Evolutionary conservation across 2,113 vertebrate genomes (phyloP).

Genomic region (Microtus montanus): DNA sequence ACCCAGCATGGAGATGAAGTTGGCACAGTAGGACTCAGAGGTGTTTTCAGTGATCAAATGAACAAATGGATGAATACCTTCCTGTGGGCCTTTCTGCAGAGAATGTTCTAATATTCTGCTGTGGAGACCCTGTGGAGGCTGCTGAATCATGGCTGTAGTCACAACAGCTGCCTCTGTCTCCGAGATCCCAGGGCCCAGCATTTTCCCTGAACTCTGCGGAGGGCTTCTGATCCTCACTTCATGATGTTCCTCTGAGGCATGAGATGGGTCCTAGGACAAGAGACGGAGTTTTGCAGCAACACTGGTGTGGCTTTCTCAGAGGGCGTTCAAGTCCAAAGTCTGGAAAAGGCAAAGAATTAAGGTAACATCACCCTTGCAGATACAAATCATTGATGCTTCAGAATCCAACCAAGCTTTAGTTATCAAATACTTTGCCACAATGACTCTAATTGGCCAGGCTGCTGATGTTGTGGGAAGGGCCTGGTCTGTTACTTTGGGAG

Average conservation of each 20-base stretch:
- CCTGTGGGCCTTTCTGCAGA: neutral
- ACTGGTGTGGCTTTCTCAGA: neutral
- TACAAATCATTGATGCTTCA: neutral
- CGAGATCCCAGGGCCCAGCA: accelerated
- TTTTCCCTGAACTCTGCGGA: accelerated
- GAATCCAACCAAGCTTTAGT: neutral
- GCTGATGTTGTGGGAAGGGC: neutral
- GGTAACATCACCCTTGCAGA: neutral
- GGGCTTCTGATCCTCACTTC: neutral
- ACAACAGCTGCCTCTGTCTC: neutral
- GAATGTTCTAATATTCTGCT: neutral
- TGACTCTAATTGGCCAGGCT: too few species aligned
- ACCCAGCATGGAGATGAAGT: neutral
- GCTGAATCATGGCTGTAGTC: neutral
- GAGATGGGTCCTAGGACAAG: neutral
- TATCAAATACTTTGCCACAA: neutral
- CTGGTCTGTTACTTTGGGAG: too few species aligned
- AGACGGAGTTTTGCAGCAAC: neutral
- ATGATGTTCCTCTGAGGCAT: neutral
- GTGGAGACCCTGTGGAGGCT: neutral
- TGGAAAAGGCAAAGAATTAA: neutral
- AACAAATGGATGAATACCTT: neutral
- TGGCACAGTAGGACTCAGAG: neutral
- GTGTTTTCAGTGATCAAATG: neutral
- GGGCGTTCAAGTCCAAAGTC: neutral